Percentiles rank a stretch among this genome's conserved stretches.
Evolutionary conservation across 2,888 invertebrate genomes (phyloP).

Genomic region (Tetheella fluctuosa): DNA sequence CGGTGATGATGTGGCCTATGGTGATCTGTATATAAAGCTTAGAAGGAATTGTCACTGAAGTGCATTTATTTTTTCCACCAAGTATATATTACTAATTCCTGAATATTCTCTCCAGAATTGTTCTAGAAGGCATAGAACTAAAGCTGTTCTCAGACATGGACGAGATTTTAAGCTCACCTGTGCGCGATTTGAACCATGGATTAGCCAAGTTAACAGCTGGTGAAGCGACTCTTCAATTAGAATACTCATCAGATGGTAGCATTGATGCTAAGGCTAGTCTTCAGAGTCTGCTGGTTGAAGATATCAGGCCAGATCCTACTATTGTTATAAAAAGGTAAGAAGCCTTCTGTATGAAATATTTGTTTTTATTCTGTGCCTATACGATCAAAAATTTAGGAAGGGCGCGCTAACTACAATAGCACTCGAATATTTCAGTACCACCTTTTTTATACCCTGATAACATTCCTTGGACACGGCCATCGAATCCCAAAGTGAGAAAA

Average conservation of each 20-base stretch:
- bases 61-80: too few relatives aligned
- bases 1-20: too few relatives aligned
- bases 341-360: not conserved
- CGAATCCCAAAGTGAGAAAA: too few relatives aligned
- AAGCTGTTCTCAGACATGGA: slow-evolving; percentile 89
- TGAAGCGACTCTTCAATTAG: slow-evolving; percentile 86
- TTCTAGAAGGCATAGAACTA: slow-evolving; percentile 88
- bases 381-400: too few relatives aligned
- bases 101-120: slow-evolving; percentile 76
- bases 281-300: slow-evolving; percentile 87
- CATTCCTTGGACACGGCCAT: too few relatives aligned
- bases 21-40: too few relatives aligned
- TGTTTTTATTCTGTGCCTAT: too few relatives aligned
- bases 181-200: slow-evolving; percentile 88
- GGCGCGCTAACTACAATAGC: too few relatives aligned
- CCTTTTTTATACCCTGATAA: too few relatives aligned
- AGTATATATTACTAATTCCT: too few relatives aligned
- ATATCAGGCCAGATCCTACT: slow-evolving; percentile 88
- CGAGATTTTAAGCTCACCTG: slow-evolving; percentile 89
- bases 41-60: too few relatives aligned
- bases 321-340: slow-evolving; percentile 85
- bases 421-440: too few relatives aligned
- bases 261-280: slow-evolving; percentile 88
- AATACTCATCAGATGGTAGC: slow-evolving; percentile 87
- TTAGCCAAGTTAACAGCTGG: slow-evolving; percentile 88